Conservation (phyloP, 2,888 invertebrate species). For the Napeogenes sylphis region DNA sequence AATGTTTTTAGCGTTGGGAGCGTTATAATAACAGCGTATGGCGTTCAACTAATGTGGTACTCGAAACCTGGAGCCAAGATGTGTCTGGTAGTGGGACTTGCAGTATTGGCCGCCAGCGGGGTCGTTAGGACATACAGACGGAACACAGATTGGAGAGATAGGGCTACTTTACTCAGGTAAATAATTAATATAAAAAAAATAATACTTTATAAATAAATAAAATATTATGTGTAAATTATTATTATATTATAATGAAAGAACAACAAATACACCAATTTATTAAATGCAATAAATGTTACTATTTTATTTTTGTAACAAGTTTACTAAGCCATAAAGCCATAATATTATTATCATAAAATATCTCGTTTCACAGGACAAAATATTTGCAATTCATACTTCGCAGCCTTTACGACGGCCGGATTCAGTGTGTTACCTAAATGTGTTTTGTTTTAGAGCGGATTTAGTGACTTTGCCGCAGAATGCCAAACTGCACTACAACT, state of each 20-base stretch:
- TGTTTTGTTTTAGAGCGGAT: slow-evolving; percentile 84
- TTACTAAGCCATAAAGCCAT: no score
- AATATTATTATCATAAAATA: no score
- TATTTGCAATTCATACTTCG: neutral
- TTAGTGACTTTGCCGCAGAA: slow-evolving; percentile 89
- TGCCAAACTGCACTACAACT: slow-evolving; percentile 95
- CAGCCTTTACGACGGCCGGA: neutral
- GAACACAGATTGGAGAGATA: slow-evolving; percentile 87
- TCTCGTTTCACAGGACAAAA: neutral
- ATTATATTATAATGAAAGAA: no score
- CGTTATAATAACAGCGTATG: slow-evolving; percentile 87
- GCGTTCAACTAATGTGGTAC: slow-evolving; percentile 84
- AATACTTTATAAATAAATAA: neutral
- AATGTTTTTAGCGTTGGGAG: slow-evolving; percentile 83
- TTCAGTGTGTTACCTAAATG: slow-evolving; percentile 36
- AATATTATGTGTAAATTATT: no score
- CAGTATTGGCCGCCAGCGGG: slow-evolving; percentile 80
- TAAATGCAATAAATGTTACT: no score
- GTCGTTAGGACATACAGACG: slow-evolving; percentile 83
- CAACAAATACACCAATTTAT: no score
- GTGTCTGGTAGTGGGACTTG: slow-evolving; percentile 76
- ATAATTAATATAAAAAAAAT: slow-evolving; percentile 8
- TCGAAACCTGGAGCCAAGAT: slow-evolving; percentile 74
- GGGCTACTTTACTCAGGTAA: slow-evolving; percentile 86
- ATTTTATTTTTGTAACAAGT: no score